Base-by-base conservation (phyloP, 2,888 invertebrate species). In the Troides aeacus region DNA sequence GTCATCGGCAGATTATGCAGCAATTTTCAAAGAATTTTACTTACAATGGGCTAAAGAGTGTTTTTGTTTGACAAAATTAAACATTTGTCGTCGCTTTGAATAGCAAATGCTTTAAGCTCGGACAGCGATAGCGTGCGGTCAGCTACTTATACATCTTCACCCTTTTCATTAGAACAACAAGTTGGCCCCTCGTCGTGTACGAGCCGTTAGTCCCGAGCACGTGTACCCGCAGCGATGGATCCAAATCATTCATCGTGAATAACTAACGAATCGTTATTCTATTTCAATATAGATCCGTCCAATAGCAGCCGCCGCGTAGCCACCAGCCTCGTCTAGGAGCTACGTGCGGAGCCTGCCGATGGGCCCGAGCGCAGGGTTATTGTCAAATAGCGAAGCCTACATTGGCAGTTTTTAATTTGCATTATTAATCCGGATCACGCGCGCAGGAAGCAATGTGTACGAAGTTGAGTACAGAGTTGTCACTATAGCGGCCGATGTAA, bases 401-500 rank as follows among this genome's bases (percentile, higher is more conserved):
- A 66, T 63, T 70, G 63, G 59, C 42, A 62, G 46, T 64, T 66
- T 69, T 61, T 59, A 46, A 56, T 66, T 57, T 23, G 68, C 60
- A 67, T 64, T 61, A 42, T n/a, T n/a, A 30, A 64, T 46, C 36
- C 70, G 36, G 17, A 21, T 61, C 67, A 70, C 70, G 70, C 62
- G 46, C 66, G 64, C 66, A 70, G 70, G 65, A 68, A 63, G 30
- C 63, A 60, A 56, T 56, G 71, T 66, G 42, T 70, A 64, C 59
- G 46, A 53, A 50, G 62, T 71, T 71, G 64, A 62, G 68, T 71
- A 68, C 68, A 71, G 64, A 72, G 42, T 66, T 72, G 62, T 67
- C 68, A 63, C 66, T 73, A 74, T 72, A 71, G 71, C 71, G 66
- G 66, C 59, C 72, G 74, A 74, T 70, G 72, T 75, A 74, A 76